phyloP scores from a whole-genome alignment of 2,113 vertebrate genomes.

The Ptychochromis oligacanthus region DNA sequence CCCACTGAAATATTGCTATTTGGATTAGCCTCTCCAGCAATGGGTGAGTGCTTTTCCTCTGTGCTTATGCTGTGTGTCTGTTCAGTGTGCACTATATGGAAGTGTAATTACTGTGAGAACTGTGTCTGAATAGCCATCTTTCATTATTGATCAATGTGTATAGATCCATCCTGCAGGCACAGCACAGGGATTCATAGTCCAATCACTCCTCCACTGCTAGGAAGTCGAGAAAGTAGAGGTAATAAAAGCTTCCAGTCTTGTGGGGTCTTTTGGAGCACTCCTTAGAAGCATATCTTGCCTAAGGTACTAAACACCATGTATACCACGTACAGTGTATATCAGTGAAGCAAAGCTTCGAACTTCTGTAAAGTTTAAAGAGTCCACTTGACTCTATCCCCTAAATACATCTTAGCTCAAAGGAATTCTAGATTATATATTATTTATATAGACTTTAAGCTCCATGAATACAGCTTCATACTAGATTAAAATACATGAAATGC shows the following conservation, averaged over 20 bases:
- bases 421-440: not conserved
- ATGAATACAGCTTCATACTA: no score
- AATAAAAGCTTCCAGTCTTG: slow-evolving; percentile 26
- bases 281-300: slow-evolving; percentile 2
- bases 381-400: rapidly evolving
- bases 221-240: not conserved
- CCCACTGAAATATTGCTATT: slow-evolving; percentile 1
- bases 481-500: no score
- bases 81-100: slow-evolving; percentile 2
- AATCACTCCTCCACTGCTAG: slow-evolving; percentile 11
- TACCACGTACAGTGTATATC: not conserved
- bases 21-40: not conserved
- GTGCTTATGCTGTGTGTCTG: not conserved
- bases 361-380: not conserved
- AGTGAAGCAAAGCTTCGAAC: slow-evolving; percentile 11
- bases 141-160: slow-evolving; percentile 44
- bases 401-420: not conserved
- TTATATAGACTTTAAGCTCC: no score
- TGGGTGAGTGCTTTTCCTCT: not conserved
- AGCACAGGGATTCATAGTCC: slow-evolving; percentile 16
- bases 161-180: slow-evolving; percentile 27
- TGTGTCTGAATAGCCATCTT: slow-evolving; percentile 4
- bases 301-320: not conserved
- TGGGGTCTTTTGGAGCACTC: not conserved
- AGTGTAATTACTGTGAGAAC: slow-evolving; percentile 23